phyloP scores from a whole-genome alignment of 2,797 vertebrate species.

The Prionace glauca region DNA sequence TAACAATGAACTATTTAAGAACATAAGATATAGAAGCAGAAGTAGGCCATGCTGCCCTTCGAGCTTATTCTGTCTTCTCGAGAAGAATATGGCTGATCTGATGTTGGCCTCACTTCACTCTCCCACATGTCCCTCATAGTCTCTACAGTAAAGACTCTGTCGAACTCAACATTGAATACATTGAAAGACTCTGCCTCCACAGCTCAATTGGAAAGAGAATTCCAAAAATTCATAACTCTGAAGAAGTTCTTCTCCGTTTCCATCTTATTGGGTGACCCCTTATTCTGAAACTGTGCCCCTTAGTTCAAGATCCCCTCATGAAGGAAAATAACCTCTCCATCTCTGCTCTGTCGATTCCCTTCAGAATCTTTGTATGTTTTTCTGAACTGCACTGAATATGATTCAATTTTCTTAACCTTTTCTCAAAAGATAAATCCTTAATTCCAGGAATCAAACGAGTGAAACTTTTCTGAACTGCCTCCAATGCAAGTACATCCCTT shows the following conservation, averaged over 20 bases:
- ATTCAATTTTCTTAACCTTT: background rate
- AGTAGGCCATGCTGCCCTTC: background rate
- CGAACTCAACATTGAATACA: background rate
- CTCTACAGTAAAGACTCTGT: background rate
- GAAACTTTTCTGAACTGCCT: background rate
- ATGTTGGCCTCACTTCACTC: background rate
- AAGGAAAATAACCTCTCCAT: background rate
- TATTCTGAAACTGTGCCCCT: background rate
- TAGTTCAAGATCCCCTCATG: background rate
- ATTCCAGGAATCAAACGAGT: background rate
- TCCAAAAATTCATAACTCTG: background rate
- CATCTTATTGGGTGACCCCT: background rate
- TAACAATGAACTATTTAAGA: background rate
- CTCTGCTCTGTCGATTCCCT: background rate
- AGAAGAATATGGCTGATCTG: background rate
- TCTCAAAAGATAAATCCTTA: background rate
- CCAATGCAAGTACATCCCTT: background rate
- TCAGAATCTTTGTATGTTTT: background rate
- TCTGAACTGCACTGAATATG: background rate
- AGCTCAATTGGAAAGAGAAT: background rate
- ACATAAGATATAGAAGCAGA: background rate
- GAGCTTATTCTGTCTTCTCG: background rate
- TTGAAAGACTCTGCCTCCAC: background rate
- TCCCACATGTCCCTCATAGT: background rate
- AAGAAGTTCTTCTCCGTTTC: background rate